These are phyloP conservation scores for Cheilosia urbana DNA, from an alignment of 2,888 invertebrate species.

Conservation along the genomic window DNA sequence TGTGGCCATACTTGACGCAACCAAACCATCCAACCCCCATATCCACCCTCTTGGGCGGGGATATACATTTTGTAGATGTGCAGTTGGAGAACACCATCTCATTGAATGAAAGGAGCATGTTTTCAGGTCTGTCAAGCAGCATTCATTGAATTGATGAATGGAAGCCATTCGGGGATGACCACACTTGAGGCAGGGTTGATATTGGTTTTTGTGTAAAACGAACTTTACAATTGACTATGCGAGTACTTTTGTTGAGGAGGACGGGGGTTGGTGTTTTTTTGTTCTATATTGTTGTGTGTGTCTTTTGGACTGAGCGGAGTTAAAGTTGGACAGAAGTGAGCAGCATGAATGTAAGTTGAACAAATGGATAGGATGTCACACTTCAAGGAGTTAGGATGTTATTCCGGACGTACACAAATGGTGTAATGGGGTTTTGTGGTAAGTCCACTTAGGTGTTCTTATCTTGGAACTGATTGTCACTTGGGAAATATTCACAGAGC, in stretches of 20 bases:
- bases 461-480: too few species aligned
- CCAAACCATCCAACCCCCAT: not conserved
- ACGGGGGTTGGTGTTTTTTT: too few species aligned
- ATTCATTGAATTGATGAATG: slow-evolving; percentile 50
- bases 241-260: not conserved
- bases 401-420: too few species aligned
- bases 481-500: too few species aligned
- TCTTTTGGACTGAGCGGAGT: too few species aligned
- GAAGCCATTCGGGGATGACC: slow-evolving; percentile 41
- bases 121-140: slow-evolving; percentile 57
- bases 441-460: too few species aligned
- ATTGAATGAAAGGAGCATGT: slow-evolving; percentile 38
- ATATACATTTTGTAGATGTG: not conserved
- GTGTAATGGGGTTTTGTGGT: too few species aligned
- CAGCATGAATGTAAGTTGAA: too few species aligned
- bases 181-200: slow-evolving; percentile 2
- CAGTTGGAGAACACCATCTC: not conserved
- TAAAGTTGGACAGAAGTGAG: too few species aligned
- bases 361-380: too few species aligned
- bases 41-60: not conserved
- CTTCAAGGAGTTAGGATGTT: too few species aligned
- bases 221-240: not conserved
- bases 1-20: slow-evolving; percentile 44
- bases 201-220: not conserved
- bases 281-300: too few species aligned